Evolutionary conservation across 2,888 invertebrate genomes (phyloP), one percentile per base, ranked within the genome.

Genomic region (Leptura quadrifasciata): DNA sequence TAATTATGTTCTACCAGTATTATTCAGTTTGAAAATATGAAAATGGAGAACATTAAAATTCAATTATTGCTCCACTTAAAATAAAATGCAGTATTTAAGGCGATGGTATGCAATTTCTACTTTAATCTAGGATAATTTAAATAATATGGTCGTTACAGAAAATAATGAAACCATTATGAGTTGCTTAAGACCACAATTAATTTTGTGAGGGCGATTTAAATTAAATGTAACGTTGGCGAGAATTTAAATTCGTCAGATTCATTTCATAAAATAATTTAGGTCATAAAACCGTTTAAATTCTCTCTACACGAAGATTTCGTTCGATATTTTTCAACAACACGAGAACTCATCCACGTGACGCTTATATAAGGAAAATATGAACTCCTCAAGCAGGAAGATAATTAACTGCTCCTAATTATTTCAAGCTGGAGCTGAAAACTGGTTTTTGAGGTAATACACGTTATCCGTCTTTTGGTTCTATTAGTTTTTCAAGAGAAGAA

Each of bases 391-490:
- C 24, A 21, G 54, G 65, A 54, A 65, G 65, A 27, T 65, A 65
- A 65, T 65, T 65, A 65, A 65, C 65, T 24, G 65, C 27, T 20
- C 15, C 54, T 65, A 65, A 65, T 65, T 65, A 65, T 65, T 65
- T 65, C 65, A 54, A 65, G 54, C 64, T 20, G 20, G n/a, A 20
- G 54, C 52, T 27, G 20, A 24, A 24, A 54, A 15, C 24, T 21
- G 65, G 52, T 65, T 27, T 65, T 65, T 24, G 27, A 10, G 47
- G 52, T 54, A 24, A 52, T 65, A 65, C 27, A 65, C 27, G 65
- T 52, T 65, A 65, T 65, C 65, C 54, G 65, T 64, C 63, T 65
- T 65, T 54, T 27, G 54, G 21, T n/a, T 24, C 52, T 27, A 24
- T 65, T 54, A 54, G 65, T 65, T 65, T 65, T 52, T 54, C 65